Evolutionary conservation across 35 echinoderm and acorn worm species (phyloP), one percentile per base, ranked within the genome.

Genomic region (Nesometra sesokonis): DNA sequence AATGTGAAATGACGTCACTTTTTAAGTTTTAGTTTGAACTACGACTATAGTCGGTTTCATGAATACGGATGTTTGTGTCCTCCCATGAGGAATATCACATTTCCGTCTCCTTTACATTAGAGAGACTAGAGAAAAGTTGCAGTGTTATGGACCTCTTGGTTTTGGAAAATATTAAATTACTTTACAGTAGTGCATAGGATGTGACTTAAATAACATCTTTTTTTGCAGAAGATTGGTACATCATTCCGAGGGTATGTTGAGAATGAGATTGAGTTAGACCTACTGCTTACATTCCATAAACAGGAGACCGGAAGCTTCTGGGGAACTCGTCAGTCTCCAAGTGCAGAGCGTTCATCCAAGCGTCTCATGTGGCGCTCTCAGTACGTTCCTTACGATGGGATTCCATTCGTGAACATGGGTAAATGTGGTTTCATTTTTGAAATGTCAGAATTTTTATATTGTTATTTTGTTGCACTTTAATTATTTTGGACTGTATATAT

Each of bases 221-320:
- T 43, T 86, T 80, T 32, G 27, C 89, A 91, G 89, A 77, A 85
- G 36, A 86, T 91, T 80, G 89, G 89, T 31, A 79, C 85, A n/a
- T 91, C 89, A 15, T 91, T 86, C 34, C 84, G 89, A 39, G 89
- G 89, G 23, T 91, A 81, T 57, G 89, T 91, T 34, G 89, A 91
- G 21, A 86, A 38, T 86, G 89, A 91, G 30, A 84, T 86, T 8
- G 89, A 91, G 40, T 81, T 91, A 13, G 89, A 91, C 36, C 17
- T 86, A 13, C 34, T 86, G 32, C 40, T 91, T 7, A 86, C 77
- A 77, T 91, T 52, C 32, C 89, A 91, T 47, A 91, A 85, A 36
- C 89, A 91, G 36, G 83, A 91, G 84, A 91, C 83, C 8, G 89
- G 89, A 35, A 91, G 67, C 0, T 86, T 77, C 37, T 91, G 89